phyloP scores from a whole-genome alignment of 2,888 invertebrate species.

The Amphipyra berbera region DNA sequence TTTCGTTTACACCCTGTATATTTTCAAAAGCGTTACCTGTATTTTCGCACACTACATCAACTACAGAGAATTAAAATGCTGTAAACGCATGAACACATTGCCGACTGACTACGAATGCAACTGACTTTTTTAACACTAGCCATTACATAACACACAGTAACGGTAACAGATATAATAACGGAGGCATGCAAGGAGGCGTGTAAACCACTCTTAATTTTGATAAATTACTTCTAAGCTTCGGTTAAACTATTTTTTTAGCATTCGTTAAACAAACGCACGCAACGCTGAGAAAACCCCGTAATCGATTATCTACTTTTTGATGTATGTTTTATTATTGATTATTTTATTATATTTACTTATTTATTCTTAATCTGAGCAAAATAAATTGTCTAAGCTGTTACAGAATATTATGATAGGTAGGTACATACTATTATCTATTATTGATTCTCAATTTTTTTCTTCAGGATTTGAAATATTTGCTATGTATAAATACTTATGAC shows the following conservation, averaged over 20 bases:
- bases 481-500: no score
- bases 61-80: constrained; percentile 43
- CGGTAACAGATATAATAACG: constrained; percentile 61
- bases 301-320: constrained; percentile 35
- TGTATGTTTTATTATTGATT: constrained; percentile 20
- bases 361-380: no score
- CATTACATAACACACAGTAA: constrained; percentile 65
- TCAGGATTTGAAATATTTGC: no score
- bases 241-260: constrained; percentile 32
- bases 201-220: constrained; percentile 77
- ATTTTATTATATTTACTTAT: constrained; percentile 4
- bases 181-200: constrained; percentile 63
- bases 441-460: no score
- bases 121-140: constrained; percentile 40
- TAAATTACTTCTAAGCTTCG: constrained; percentile 68
- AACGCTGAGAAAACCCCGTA: constrained; percentile 13
- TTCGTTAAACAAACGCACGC: constrained; percentile 37
- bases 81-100: constrained; percentile 24
- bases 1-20: no score
- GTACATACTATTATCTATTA: no score
- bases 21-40: neutral
- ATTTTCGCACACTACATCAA: constrained; percentile 25
- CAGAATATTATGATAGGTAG: no score
- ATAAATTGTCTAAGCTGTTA: no score
- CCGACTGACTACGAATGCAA: constrained; percentile 14